Evolutionary conservation across 2,888 invertebrate genomes (phyloP).

Genomic region (Petrolisthes cinctipes): DNA sequence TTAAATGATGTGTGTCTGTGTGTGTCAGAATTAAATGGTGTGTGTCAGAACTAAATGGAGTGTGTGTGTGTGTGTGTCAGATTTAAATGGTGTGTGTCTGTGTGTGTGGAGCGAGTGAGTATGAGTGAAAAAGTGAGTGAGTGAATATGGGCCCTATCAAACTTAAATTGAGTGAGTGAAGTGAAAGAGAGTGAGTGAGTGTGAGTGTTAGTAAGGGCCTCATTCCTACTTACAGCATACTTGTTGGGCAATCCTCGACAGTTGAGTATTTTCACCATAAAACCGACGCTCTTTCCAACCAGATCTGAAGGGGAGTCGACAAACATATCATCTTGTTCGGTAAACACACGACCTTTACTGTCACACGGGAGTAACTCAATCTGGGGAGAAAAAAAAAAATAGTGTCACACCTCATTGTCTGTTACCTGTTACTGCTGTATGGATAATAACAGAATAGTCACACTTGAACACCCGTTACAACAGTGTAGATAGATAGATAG

Average conservation of each 20-base stretch:
- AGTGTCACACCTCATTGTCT: too few relatives aligned
- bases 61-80: too few relatives aligned
- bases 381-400: slow-evolving; percentile 66
- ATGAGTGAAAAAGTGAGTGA: not conserved
- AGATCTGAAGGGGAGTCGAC: slow-evolving; percentile 72
- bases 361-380: slow-evolving; percentile 73
- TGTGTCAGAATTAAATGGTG: too few relatives aligned
- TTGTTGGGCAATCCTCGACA: slow-evolving; percentile 72
- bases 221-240: slow-evolving; percentile 69
- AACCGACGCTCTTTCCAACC: slow-evolving; percentile 72
- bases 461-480: too few relatives aligned
- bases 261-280: slow-evolving; percentile 72
- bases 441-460: too few relatives aligned
- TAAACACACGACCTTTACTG: slow-evolving; percentile 72
- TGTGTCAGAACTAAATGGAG: too few relatives aligned
- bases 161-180: too few relatives aligned
- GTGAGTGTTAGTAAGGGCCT: not conserved
- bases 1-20: too few relatives aligned
- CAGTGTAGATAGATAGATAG: too few relatives aligned
- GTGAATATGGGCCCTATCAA: not conserved
- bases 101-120: too few relatives aligned
- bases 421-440: too few relatives aligned
- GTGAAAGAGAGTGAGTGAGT: not conserved
- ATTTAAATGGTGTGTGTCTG: too few relatives aligned
- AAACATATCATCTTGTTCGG: slow-evolving; percentile 72